phyloP scores from a whole-genome alignment of 2,888 invertebrate genomes.

The Polylopha cassiicola region DNA sequence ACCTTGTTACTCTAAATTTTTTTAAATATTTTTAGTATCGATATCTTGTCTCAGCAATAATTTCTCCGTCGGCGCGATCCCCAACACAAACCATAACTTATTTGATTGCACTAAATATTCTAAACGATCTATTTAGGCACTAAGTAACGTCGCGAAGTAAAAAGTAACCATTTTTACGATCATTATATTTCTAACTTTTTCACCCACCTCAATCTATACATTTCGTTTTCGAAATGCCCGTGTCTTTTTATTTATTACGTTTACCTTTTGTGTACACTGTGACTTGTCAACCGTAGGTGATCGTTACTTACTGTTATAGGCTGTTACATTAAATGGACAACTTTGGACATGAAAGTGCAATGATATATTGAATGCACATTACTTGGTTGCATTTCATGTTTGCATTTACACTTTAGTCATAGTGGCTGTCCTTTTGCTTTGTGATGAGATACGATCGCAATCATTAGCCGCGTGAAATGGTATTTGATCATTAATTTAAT shows the following conservation, averaged over 20 bases:
- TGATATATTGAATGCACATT: conserved; percentile 8
- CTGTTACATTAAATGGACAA: conserved; percentile 32
- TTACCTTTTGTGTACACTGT: conserved; percentile 9
- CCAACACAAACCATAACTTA: too few species aligned
- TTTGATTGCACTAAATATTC: too few species aligned
- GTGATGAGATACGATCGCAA: conserved; percentile 35
- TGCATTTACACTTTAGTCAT: conserved; percentile 35
- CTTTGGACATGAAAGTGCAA: conserved; percentile 30
- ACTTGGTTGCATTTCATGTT: conserved; percentile 33
- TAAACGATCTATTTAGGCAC: too few species aligned
- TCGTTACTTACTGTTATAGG: conserved; percentile 33
- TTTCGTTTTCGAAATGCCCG: background rate
- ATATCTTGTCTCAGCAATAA: too few species aligned
- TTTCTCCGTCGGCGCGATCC: too few species aligned
- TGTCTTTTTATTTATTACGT: conserved; percentile 8
- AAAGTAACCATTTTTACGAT: conserved; percentile 1
- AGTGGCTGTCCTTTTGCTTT: conserved; percentile 38
- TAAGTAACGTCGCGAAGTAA: background rate
- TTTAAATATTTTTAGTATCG: too few species aligned
- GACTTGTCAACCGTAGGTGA: conserved; percentile 31
- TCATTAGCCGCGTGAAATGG: conserved; percentile 27
- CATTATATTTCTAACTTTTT: background rate
- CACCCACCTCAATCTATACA: conserved; percentile 3
- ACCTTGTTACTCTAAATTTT: too few species aligned
- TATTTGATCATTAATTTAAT: too few species aligned